phyloP scores from a whole-genome alignment of 53 echinoderm and acorn worm genomes.

The Echinometra lucunter region DNA sequence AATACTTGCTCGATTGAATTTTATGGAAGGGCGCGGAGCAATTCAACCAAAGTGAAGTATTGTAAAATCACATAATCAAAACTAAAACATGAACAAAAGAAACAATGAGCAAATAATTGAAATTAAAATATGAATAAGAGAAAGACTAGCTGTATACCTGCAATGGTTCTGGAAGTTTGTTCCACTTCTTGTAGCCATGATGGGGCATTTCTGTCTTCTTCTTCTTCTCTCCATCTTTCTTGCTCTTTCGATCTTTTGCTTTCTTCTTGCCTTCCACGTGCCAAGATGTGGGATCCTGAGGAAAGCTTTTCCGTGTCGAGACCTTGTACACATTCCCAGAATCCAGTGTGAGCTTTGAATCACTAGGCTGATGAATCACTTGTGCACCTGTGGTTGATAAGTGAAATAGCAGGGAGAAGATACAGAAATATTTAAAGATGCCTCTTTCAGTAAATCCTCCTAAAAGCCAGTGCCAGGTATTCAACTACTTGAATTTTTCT shows the following conservation, averaged over 20 bases:
- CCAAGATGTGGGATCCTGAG: slow-evolving; percentile 84
- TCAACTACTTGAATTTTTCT: too few relatives aligned
- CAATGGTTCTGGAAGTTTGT: slow-evolving; percentile 83
- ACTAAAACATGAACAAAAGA: too few relatives aligned
- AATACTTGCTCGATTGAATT: too few relatives aligned
- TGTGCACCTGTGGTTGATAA: slow-evolving; percentile 77
- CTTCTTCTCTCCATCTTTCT: slow-evolving; percentile 40
- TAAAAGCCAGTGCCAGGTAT: too few relatives aligned
- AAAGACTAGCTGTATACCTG: slow-evolving; percentile 70
- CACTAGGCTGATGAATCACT: slow-evolving; percentile 73
- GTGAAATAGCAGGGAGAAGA: neutral
- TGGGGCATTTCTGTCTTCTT: slow-evolving; percentile 69
- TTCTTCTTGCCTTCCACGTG: slow-evolving; percentile 69
- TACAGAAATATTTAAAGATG: neutral
- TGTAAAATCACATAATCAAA: too few relatives aligned
- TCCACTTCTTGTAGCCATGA: slow-evolving; percentile 92
- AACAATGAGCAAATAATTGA: too few relatives aligned
- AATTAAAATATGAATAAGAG: neutral
- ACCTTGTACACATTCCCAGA: slow-evolving; percentile 92
- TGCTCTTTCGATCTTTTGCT: slow-evolving; percentile 69
- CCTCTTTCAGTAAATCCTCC: neutral
- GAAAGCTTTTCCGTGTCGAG: slow-evolving; percentile 79
- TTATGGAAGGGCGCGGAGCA: too few relatives aligned
- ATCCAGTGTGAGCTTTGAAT: slow-evolving; percentile 80
- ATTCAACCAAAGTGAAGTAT: too few relatives aligned